These are phyloP conservation scores for Xestia rhomboidea DNA, from an alignment of 2,888 invertebrate genomes.

Conservation along the genomic window DNA sequence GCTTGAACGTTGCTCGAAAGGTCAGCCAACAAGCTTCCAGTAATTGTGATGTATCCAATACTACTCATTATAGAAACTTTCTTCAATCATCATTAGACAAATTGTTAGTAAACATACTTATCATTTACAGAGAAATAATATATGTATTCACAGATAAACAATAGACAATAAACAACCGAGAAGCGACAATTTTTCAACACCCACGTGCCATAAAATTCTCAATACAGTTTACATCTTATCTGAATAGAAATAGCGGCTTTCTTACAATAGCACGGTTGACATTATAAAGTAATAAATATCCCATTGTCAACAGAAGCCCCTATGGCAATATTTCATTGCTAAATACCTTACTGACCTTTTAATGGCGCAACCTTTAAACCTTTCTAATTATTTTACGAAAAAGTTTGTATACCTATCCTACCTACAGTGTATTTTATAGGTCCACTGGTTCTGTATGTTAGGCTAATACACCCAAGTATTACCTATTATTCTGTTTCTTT, in stretches of 20 bases:
- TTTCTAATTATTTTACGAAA: slow-evolving; percentile 57
- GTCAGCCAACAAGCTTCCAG: slow-evolving; percentile 23
- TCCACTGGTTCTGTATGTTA: background rate
- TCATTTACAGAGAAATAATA: slow-evolving; percentile 29
- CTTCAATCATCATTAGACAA: slow-evolving; percentile 52
- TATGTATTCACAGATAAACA: slow-evolving; percentile 34
- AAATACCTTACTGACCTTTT: slow-evolving; percentile 66
- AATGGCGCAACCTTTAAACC: slow-evolving; percentile 52
- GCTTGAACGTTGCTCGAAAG: slow-evolving; percentile 31
- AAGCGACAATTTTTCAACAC: slow-evolving; percentile 55
- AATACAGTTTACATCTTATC: slow-evolving; percentile 43
- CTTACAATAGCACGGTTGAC: slow-evolving; percentile 64
- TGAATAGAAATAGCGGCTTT: slow-evolving; percentile 38
- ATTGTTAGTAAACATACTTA: slow-evolving; percentile 60
- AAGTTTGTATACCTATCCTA: slow-evolving; percentile 1
- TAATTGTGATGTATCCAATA: slow-evolving; percentile 46
- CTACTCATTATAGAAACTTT: slow-evolving; percentile 45
- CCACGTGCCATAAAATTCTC: slow-evolving; percentile 38
- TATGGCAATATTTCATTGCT: slow-evolving; percentile 67
- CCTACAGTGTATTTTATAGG: background rate
- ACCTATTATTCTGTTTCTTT: background rate
- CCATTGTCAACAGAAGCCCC: slow-evolving; percentile 68
- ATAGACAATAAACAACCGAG: slow-evolving; percentile 50
- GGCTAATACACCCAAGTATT: background rate
- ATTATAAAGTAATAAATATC: slow-evolving; percentile 70